Evolutionary conservation across 2,113 vertebrate species (phyloP), one percentile per base, ranked within the genome.

Genomic region (Garra rufa): DNA sequence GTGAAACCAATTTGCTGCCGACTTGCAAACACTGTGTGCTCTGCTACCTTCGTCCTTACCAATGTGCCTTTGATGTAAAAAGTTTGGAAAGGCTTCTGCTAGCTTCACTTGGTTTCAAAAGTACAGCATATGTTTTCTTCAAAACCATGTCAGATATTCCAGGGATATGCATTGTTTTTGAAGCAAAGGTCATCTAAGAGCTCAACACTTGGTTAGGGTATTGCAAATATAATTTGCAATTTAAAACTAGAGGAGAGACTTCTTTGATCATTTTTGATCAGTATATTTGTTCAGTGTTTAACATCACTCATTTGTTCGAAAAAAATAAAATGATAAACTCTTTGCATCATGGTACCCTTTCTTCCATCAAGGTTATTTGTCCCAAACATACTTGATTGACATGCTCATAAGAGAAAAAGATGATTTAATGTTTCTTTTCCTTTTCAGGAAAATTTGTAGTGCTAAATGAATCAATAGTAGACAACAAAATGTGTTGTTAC

Each of bases 31-130:
- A 91, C 88, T 89, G 88, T 88, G 86, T 93, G 89, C 81, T 88
- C 88, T 87, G 87, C 85, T 89, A 88, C 83, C 81, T 87, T 89
- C 87, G 87, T 92, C 91, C 90, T n/a, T 93, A 94, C 94, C 93
- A 92, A 94, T 93, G 94, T 95, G 94, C 94, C 94, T 95, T 95
- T 92, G 90, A 94, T 79, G 88, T 90, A 89, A 87, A 83, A 88
- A 80, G 38, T 90, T 89, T 89, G 91, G 91, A 89, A 92, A 92
- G 90, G 91, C 90, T 91, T 92, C 87, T 14, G 77, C 90, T 86
- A 82, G 63, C 82, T 86, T 88, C 38, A 59, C 69, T 82, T 86
- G 85, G 74, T 79, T 82, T 70, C 48, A 24, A 86, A 71, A 86
- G 57, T 41, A 71, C 76, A 76, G 59, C 71, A 21, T 85, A 73